These are phyloP conservation scores for Hypomesus transpacificus DNA, from an alignment of 2,113 vertebrate genomes.

Conservation along the genomic window DNA sequence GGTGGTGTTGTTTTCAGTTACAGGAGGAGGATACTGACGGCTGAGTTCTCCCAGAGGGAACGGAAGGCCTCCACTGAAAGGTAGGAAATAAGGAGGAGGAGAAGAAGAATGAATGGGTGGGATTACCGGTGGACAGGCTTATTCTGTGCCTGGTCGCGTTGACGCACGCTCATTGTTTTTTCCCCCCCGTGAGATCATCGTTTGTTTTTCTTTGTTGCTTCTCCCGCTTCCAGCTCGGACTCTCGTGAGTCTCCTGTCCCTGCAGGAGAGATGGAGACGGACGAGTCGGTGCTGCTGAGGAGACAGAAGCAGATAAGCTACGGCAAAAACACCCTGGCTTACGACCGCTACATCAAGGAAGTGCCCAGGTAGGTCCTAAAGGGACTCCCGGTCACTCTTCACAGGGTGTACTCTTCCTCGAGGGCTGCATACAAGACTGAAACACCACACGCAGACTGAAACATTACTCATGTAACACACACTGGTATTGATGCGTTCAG, in stretches of 20 bases:
- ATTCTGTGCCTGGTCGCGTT: too few relatives aligned
- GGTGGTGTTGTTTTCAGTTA: constrained; percentile 71
- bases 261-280: constrained; percentile 73
- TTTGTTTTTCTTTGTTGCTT: too few relatives aligned
- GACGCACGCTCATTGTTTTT: too few relatives aligned
- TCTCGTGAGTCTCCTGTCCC: constrained; percentile 72
- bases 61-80: constrained; percentile 84
- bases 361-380: constrained; percentile 72
- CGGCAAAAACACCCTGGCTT: constrained; percentile 82
- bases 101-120: not conserved
- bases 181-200: too few relatives aligned
- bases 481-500: too few relatives aligned
- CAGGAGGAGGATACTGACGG: constrained; percentile 86
- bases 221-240: constrained; percentile 66
- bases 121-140: too few relatives aligned
- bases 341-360: constrained; percentile 79
- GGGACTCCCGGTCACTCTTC: too few relatives aligned
- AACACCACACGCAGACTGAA: too few relatives aligned
- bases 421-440: too few relatives aligned
- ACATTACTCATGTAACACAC: too few relatives aligned
- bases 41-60: constrained; percentile 80
- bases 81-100: constrained; percentile 52
- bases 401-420: too few relatives aligned
- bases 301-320: constrained; percentile 86
- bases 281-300: constrained; percentile 77